A percentile compares a stretch with the other conserved stretches of the same genome.
phyloP scores from a whole-genome alignment of 2,797 vertebrate genomes.

The Tapirus indicus region DNA sequence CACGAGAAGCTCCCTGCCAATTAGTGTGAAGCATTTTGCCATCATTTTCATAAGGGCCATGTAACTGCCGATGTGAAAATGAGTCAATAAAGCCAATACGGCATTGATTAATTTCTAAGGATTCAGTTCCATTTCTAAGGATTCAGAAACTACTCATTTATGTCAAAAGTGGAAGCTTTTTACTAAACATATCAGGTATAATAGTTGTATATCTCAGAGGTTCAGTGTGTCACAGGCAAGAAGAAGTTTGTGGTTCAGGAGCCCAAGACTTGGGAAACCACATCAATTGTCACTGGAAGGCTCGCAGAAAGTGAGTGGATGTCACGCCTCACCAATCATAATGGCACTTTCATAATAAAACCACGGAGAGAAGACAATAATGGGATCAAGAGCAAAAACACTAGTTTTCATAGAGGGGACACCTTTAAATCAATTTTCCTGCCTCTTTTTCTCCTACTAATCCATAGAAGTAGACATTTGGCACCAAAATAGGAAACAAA shows the following conservation, averaged over 20 bases:
- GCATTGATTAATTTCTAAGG: neutral
- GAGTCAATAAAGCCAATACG: neutral
- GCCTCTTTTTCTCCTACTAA: neutral
- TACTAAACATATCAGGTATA: slow-evolving; percentile 71
- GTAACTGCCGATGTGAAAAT: slow-evolving; percentile 25
- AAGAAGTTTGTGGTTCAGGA: slow-evolving; percentile 51
- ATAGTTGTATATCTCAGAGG: slow-evolving; percentile 25
- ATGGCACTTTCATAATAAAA: neutral
- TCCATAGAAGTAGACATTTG: neutral
- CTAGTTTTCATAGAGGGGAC: accelerated
- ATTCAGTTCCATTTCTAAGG: neutral
- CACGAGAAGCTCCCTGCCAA: slow-evolving; percentile 72
- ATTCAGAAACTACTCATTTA: slow-evolving; percentile 69
- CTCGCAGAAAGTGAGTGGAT: too few species aligned
- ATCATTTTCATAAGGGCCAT: slow-evolving; percentile 1
- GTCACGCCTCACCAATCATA: accelerated
- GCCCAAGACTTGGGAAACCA: slow-evolving; percentile 56
- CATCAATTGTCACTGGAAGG: neutral
- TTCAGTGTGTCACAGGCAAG: slow-evolving; percentile 66
- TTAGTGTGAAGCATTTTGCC: neutral
- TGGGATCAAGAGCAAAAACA: accelerated
- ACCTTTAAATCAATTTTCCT: neutral
- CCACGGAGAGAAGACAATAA: accelerated
- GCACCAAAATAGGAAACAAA: neutral
- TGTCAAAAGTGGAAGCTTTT: slow-evolving; percentile 52